These are phyloP conservation scores for Campoplex capitator DNA, from an alignment of 2,888 invertebrate genomes.

Conservation along the genomic window DNA sequence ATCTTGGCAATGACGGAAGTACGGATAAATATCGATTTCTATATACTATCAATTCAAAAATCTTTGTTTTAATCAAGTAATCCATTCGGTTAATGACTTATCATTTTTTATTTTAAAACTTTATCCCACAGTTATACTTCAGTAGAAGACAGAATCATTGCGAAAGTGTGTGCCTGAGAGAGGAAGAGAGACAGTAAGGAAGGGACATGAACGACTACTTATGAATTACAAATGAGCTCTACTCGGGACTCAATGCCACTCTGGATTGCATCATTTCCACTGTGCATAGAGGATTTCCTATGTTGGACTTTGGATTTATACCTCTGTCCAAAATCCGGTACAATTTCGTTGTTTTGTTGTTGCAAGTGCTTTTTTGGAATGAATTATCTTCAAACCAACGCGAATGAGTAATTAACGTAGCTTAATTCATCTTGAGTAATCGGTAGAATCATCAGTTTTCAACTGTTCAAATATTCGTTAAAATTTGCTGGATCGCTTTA, in stretches of 20 bases:
- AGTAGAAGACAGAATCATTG: no score
- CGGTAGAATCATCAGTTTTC: neutral
- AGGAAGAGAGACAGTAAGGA: neutral
- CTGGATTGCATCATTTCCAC: constrained; percentile 37
- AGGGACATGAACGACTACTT: constrained; percentile 31
- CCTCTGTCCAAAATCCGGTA: constrained; percentile 67
- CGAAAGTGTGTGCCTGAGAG: neutral
- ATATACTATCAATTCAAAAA: no score
- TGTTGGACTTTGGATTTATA: constrained; percentile 75
- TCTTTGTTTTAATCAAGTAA: no score
- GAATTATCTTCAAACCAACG: neutral
- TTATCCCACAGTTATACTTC: no score
- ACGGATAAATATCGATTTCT: no score
- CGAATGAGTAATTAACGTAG: neutral
- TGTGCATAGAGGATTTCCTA: constrained; percentile 70
- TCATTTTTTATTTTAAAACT: no score
- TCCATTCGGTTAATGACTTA: no score
- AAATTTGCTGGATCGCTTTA: neutral
- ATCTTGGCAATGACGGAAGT: no score
- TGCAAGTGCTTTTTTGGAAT: neutral
- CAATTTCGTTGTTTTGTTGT: constrained; percentile 42
- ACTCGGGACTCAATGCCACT: constrained; percentile 42
- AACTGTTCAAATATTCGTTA: neutral
- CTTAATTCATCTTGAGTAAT: neutral
- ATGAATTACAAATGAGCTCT: constrained; percentile 47